Evolutionary conservation across 1,140 invertebrate species (phyloP).

Genomic region (Plectrocnemia conspersa): DNA sequence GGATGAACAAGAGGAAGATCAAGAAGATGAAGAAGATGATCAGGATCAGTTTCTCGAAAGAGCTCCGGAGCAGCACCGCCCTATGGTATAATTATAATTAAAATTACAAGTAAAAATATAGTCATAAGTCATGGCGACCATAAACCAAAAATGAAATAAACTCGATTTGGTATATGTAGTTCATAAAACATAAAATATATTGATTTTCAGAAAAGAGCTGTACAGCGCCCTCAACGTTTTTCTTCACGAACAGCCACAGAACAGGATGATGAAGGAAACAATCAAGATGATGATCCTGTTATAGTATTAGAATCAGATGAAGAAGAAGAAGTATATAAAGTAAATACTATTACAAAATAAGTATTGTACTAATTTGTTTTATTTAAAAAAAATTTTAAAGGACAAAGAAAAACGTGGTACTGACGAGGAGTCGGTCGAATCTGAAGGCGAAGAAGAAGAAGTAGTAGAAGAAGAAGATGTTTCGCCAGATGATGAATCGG

Average conservation of each 20-base stretch:
- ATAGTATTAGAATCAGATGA: slow-evolving; percentile 61
- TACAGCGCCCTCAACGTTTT: slow-evolving; percentile 37
- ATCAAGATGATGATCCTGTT: slow-evolving; percentile 67
- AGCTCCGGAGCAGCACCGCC: too few relatives aligned
- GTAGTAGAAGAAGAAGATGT: not conserved
- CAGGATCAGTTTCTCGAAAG: slow-evolving; percentile 11
- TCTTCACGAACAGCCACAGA: slow-evolving; percentile 67
- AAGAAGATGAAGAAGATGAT: slow-evolving; percentile 7
- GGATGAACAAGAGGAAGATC: slow-evolving; percentile 37
- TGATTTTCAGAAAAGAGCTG: not conserved
- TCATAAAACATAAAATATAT: not conserved
- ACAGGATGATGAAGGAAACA: too few relatives aligned
- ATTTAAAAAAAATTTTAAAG: not conserved
- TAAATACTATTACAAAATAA: not conserved
- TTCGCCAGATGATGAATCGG: slow-evolving; percentile 37
- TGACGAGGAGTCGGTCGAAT: slow-evolving; percentile 45
- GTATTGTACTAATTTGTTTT: not conserved
- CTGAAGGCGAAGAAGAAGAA: slow-evolving; percentile 10
- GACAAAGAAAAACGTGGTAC: slow-evolving; percentile 44
- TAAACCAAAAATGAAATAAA: not conserved
- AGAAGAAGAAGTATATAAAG: slow-evolving; percentile 46
- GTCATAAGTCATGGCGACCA: not conserved
- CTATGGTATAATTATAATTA: too few relatives aligned
- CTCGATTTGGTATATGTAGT: not conserved
- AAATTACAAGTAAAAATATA: too few relatives aligned